A percentile compares a stretch with the other conserved stretches of the same genome.
Conservation (phyloP, 2,888 invertebrate genomes). For the Antitype chi region DNA sequence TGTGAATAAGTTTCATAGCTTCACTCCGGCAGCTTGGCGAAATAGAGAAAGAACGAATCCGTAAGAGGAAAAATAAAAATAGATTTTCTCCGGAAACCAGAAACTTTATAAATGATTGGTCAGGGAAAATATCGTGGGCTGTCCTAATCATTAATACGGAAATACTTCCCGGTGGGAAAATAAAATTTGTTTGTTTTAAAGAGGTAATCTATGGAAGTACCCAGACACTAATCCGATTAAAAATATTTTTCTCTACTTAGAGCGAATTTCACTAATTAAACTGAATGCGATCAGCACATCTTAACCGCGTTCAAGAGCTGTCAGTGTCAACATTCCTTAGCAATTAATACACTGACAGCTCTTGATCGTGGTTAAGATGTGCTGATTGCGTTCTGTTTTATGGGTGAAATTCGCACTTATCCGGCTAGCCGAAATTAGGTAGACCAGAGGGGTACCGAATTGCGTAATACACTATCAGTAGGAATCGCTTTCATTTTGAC, state of each 20-base stretch:
- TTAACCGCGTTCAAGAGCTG: too few relatives aligned
- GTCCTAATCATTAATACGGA: conserved; percentile 3
- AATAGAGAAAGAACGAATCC: neutral
- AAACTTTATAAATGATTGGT: conserved; percentile 13
- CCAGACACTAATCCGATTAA: neutral
- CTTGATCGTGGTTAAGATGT: too few relatives aligned
- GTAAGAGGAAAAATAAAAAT: neutral
- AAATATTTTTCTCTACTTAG: neutral
- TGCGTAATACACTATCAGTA: too few relatives aligned
- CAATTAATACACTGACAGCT: too few relatives aligned
- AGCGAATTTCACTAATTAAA: too few relatives aligned
- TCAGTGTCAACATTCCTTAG: too few relatives aligned
- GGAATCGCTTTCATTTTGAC: too few relatives aligned
- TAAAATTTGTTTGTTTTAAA: neutral
- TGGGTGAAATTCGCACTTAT: too few relatives aligned
- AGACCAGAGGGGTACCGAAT: too few relatives aligned
- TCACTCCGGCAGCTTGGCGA: neutral
- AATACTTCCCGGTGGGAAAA: neutral
- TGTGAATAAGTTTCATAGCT: conserved; percentile 13
- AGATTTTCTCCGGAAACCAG: neutral
- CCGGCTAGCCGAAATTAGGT: too few relatives aligned
- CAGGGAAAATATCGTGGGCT: neutral
- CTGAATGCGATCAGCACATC: too few relatives aligned
- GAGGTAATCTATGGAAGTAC: neutral
- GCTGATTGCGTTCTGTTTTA: too few relatives aligned